Percentiles rank a stretch among this genome's conserved stretches.
Evolutionary conservation across 2,113 vertebrate species (phyloP).

Genomic region (Ochotona curzoniae): DNA sequence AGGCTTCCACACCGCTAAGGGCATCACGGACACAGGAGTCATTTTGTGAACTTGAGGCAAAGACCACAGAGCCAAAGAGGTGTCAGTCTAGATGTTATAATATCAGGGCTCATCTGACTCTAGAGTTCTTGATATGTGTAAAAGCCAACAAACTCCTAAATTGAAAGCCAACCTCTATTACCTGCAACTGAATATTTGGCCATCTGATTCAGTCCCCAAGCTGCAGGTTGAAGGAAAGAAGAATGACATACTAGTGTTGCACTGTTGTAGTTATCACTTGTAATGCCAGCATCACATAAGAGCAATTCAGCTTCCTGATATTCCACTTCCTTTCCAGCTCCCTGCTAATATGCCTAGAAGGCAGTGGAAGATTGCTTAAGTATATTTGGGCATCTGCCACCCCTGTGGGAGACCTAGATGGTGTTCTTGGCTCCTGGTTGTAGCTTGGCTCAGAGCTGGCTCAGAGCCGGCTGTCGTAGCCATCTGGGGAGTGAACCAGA

Average conservation of each 20-base stretch:
- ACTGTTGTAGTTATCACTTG: too few species aligned
- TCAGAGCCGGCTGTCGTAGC: too few species aligned
- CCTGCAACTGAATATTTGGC: neutral
- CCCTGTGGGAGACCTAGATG: too few species aligned
- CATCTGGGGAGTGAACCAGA: too few species aligned
- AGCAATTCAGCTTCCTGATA: too few species aligned
- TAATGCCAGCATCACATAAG: too few species aligned
- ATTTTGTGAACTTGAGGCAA: slow-evolving; percentile 31
- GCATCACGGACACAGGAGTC: neutral
- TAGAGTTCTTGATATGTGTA: neutral
- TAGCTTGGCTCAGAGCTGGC: too few species aligned
- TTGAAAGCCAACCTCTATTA: neutral
- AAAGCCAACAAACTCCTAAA: neutral
- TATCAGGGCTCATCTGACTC: neutral
- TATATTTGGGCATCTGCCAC: too few species aligned
- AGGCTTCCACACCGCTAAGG: neutral
- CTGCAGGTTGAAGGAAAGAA: neutral
- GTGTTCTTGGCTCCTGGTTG: too few species aligned
- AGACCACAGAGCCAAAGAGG: neutral
- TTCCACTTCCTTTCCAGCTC: too few species aligned
- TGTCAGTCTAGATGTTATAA: neutral
- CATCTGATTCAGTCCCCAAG: neutral
- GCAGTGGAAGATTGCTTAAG: too few species aligned
- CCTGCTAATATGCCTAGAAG: too few species aligned
- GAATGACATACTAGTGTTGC: neutral